phyloP scores from a whole-genome alignment of 2,797 vertebrate species.

The Sebastes iracundus region DNA sequence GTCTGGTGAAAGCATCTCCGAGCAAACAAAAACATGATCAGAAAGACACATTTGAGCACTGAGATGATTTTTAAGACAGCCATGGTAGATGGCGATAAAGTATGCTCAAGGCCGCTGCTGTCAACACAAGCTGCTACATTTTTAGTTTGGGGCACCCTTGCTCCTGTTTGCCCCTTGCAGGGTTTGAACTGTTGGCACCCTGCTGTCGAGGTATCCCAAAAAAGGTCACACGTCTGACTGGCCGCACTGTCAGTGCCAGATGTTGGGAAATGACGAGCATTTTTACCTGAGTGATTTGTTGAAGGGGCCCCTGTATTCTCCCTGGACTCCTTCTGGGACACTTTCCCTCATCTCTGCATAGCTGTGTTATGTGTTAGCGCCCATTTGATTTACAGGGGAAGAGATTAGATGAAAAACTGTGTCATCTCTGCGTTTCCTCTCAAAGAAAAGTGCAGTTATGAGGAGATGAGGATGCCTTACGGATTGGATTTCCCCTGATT shows the following conservation, averaged over 20 bases:
- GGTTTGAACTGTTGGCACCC: conserved; percentile 10
- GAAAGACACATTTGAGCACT: conserved; percentile 22
- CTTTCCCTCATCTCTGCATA: conserved; percentile 28
- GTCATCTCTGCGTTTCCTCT: conserved; percentile 17
- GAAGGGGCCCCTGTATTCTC: conserved; percentile 19
- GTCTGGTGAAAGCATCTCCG: conserved; percentile 29
- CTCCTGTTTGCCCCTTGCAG: not conserved
- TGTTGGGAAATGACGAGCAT: conserved; percentile 69
- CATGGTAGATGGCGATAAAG: conserved; percentile 1
- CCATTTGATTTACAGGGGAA: conserved; percentile 45
- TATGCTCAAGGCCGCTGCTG: conserved; percentile 29
- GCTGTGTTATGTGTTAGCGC: conserved; percentile 30
- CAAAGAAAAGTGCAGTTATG: not conserved
- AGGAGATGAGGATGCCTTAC: not conserved
- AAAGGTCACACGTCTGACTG: conserved; percentile 31
- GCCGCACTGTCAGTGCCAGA: conserved; percentile 44
- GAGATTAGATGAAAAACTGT: conserved; percentile 22
- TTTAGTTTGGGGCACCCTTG: not conserved
- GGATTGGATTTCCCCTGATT: not conserved
- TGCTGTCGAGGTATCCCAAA: conserved; percentile 17
- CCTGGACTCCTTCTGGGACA: conserved; percentile 12
- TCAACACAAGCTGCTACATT: not conserved
- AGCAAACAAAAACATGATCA: conserved; percentile 25
- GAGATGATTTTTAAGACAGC: conserved; percentile 13
- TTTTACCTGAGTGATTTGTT: conserved; percentile 77